These are phyloP conservation scores for Hyppa rectilinea DNA, from an alignment of 2,888 invertebrate genomes.

Conservation along the genomic window DNA sequence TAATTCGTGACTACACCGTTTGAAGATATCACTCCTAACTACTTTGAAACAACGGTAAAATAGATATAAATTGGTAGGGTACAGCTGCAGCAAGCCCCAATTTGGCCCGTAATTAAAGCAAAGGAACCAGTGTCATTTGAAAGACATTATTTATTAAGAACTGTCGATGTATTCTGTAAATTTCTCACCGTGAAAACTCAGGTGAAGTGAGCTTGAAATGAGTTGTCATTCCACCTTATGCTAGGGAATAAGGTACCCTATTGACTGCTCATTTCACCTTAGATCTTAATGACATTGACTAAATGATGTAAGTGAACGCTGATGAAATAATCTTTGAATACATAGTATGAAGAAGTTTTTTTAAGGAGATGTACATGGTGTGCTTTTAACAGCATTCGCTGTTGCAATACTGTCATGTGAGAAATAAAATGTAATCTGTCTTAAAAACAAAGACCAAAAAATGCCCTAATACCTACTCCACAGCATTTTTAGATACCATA, in stretches of 20 bases:
- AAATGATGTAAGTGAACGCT: background rate
- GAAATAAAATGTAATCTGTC: background rate
- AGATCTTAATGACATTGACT: too few relatives aligned
- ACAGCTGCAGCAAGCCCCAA: conserved; percentile 12
- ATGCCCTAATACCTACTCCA: background rate
- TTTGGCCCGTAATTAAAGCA: background rate
- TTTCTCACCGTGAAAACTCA: too few relatives aligned
- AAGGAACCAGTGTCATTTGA: background rate
- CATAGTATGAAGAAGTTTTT: background rate
- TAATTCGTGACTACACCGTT: conserved; percentile 38
- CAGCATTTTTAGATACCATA: background rate
- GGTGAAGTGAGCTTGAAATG: too few relatives aligned
- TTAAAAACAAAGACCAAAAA: background rate
- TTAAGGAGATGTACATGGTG: background rate
- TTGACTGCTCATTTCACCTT: too few relatives aligned
- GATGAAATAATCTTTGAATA: background rate
- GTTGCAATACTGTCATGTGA: background rate
- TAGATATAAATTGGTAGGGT: conserved; percentile 14
- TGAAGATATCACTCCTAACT: conserved; percentile 43
- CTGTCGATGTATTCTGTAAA: too few relatives aligned
- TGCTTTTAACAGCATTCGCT: background rate
- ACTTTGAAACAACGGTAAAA: conserved; percentile 37
- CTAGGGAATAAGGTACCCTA: too few relatives aligned
- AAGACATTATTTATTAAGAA: background rate
- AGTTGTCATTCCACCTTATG: too few relatives aligned